phyloP scores from a whole-genome alignment of 53 echinoderm and acorn worm species.

The Paracentrotus lividus region DNA sequence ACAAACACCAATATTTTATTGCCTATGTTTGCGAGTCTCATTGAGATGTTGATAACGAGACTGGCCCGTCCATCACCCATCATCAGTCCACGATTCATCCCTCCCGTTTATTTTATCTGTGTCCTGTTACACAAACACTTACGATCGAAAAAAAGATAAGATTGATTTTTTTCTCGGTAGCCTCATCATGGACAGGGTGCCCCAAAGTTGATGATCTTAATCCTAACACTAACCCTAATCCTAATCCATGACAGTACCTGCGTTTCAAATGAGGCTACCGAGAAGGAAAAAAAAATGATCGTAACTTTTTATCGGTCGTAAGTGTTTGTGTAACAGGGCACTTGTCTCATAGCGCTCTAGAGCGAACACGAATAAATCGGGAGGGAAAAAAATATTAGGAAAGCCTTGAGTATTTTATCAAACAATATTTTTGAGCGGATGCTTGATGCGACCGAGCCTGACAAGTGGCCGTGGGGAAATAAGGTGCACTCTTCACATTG shows the following conservation, averaged over 20 bases:
- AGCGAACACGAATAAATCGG: slow-evolving; percentile 46
- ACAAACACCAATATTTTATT: slow-evolving; percentile 66
- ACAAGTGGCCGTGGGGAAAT: slow-evolving; percentile 56
- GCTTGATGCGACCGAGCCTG: slow-evolving; percentile 50
- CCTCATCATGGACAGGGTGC: too few relatives aligned
- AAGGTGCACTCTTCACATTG: background rate
- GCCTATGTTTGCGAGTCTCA: slow-evolving; percentile 60
- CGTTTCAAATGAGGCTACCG: too few relatives aligned
- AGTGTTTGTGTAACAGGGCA: too few relatives aligned
- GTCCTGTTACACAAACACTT: too few relatives aligned
- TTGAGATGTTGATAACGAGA: slow-evolving; percentile 26
- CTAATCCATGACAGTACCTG: too few relatives aligned
- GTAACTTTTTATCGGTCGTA: too few relatives aligned
- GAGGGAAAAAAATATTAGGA: background rate
- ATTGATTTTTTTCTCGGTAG: too few relatives aligned
- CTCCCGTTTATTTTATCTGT: background rate
- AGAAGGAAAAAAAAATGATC: too few relatives aligned
- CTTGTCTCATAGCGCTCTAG: slow-evolving; percentile 58
- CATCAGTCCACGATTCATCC: slow-evolving; percentile 4
- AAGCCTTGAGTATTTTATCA: slow-evolving; percentile 56
- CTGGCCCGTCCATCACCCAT: slow-evolving; percentile 57
- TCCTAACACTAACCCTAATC: too few relatives aligned
- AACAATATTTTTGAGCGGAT: slow-evolving; percentile 57
- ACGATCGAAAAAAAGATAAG: too few relatives aligned
- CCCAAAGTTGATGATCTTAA: too few relatives aligned